A percentile compares a stretch with the other conserved stretches of the same genome.
phyloP scores from a whole-genome alignment of 2,797 vertebrate species.

The Gambelia wislizenii region DNA sequence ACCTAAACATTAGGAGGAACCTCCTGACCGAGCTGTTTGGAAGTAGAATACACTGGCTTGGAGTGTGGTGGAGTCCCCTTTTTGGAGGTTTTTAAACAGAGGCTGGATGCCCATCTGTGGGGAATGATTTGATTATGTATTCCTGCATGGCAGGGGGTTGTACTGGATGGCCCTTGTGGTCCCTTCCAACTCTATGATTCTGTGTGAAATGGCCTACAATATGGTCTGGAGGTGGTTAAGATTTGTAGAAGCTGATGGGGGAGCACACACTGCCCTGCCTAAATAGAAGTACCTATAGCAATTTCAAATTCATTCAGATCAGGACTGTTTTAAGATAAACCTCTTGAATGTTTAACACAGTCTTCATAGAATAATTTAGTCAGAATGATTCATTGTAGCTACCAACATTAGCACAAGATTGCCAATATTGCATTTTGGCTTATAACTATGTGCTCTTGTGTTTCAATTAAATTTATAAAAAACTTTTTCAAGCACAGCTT shows the following conservation, averaged over 20 bases:
- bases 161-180: too few species aligned
- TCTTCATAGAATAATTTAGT: neutral
- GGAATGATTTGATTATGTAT: too few species aligned
- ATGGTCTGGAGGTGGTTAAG: neutral
- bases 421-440: constrained; percentile 6
- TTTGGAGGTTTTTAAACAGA: too few species aligned
- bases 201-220: too few species aligned
- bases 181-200: too few species aligned
- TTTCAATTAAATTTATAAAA: constrained; percentile 27
- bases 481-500: constrained; percentile 10
- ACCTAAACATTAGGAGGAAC: too few species aligned
- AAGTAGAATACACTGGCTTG: too few species aligned
- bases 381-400: neutral
- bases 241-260: neutral
- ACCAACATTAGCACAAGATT: neutral
- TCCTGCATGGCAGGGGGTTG: too few species aligned
- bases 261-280: neutral
- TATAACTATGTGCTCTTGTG: neutral
- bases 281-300: neutral
- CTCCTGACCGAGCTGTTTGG: too few species aligned
- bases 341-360: neutral
- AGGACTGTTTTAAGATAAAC: neutral
- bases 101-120: too few species aligned
- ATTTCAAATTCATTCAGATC: neutral
- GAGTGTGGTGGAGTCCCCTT: too few species aligned